Evolutionary conservation across 2,888 invertebrate genomes (phyloP), one percentile per base, ranked within the genome.

Genomic region (Liodrosophila aerea): DNA sequence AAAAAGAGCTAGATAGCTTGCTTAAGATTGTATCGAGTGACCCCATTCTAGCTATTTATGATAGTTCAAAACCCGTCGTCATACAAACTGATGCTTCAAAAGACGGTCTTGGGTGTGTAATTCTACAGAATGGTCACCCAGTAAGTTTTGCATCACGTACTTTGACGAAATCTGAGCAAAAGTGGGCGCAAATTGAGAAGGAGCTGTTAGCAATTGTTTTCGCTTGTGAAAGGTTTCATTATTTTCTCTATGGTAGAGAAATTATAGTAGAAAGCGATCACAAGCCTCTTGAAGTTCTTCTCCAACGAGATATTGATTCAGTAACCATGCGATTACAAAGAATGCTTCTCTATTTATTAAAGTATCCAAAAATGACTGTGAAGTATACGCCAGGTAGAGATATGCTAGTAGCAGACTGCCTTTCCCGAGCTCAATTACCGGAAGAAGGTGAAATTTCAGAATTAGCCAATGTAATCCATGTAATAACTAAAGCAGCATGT

Each of bases 81-180:
- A n/a, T n/a, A n/a, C n/a, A n/a, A n/a, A n/a, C n/a, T n/a, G n/a
- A n/a, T n/a, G n/a, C n/a, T n/a, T n/a, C n/a, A n/a, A n/a, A n/a
- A n/a, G n/a, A n/a, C n/a, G n/a, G n/a, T n/a, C n/a, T n/a, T n/a
- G n/a, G 22, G 5, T 22, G 22, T 22, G 22, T 22, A 22, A 22
- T 22, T 5, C 22, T 22, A 22, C 22, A 22, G 5, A 22, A 22
- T 15, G 81, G 71, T 2, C 60, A 72, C 27, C 87, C 87, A 13
- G 71, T 88, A 9, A 81, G 78, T n/a, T 88, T 77, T 70, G 85
- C 87, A 4, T 88, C 87, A 22, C 43, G 85, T 63, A 81, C 75
- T 22, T 50, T 88, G n/a, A 81, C 64, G 8, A 33, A 57, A 29
- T 68, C 76, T 29, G 86, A 88, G 53, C 66, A 77, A 58, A 86